Conservation (phyloP, 1,140 invertebrate genomes). For the Pachypsylla venusta region DNA sequence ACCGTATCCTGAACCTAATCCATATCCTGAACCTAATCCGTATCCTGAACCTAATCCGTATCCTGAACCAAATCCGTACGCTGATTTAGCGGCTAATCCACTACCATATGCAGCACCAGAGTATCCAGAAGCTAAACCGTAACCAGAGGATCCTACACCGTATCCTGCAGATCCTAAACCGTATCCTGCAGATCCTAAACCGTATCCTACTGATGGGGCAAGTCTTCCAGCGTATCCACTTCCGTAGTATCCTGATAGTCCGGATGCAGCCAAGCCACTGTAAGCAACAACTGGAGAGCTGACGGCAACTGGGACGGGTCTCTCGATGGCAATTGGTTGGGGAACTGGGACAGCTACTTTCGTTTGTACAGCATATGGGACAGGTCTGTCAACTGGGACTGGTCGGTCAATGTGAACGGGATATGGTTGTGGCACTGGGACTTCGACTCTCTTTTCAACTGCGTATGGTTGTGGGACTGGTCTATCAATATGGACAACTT, state of each 20-base stretch:
- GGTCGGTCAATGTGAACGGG: constrained; percentile 20
- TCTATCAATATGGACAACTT: constrained; percentile 32
- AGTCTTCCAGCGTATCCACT: background rate
- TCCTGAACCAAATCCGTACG: too few species aligned
- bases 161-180: background rate
- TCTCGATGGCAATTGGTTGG: constrained; percentile 32
- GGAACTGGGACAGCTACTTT: constrained; percentile 41
- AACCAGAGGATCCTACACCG: too few species aligned
- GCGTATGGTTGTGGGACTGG: constrained; percentile 35
- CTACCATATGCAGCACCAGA: background rate
- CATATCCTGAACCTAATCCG: background rate
- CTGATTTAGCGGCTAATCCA: too few species aligned
- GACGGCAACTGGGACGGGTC: constrained; percentile 33
- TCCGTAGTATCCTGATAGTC: too few species aligned
- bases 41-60: background rate
- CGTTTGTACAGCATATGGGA: constrained; percentile 48
- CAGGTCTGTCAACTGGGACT: constrained; percentile 46
- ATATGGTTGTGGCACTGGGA: constrained; percentile 35
- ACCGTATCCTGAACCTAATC: background rate
- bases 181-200: background rate
- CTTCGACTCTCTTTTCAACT: constrained; percentile 41
- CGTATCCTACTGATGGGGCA: background rate
- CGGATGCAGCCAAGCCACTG: background rate
- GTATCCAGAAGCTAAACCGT: background rate
- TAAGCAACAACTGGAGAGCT: background rate